Conservation (phyloP, 2,113 vertebrate genomes). For the Sardina pilchardus region DNA sequence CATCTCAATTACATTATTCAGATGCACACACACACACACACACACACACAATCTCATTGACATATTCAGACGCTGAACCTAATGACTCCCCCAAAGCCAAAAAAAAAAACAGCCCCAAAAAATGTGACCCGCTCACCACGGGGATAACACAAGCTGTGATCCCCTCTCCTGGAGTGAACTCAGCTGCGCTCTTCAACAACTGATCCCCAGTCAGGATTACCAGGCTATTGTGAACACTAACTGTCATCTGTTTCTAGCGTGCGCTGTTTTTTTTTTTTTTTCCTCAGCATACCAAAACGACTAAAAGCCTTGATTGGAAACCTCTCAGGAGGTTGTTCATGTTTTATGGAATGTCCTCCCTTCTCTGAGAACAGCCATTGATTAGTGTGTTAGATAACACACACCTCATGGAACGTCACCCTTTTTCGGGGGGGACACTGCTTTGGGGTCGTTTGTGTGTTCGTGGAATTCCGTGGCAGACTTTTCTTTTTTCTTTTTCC, state of each 20-base stretch:
- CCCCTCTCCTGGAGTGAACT: background rate
- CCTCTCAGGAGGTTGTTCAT: background rate
- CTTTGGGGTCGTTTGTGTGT: background rate
- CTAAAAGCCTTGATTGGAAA: background rate
- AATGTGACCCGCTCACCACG: background rate
- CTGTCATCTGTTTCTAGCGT: background rate
- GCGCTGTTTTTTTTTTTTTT: background rate
- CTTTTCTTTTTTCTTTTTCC: background rate
- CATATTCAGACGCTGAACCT: conserved; percentile 1
- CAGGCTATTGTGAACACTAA: background rate
- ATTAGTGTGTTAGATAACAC: background rate
- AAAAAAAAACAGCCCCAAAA: background rate
- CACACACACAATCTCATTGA: conserved; percentile 18
- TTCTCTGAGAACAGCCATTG: background rate
- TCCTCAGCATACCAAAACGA: background rate
- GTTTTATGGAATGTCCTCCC: background rate
- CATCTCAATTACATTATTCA: too few species aligned
- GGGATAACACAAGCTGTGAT: background rate
- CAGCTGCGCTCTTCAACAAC: background rate
- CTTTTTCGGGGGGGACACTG: too few species aligned
- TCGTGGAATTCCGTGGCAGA: background rate
- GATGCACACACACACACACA: too few species aligned
- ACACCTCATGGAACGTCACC: background rate
- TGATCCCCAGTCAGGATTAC: background rate
- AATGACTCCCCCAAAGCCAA: conserved; percentile 1